These are phyloP conservation scores for Actenoides lindsayi DNA, from an alignment of 2,113 vertebrate species.

Conservation along the genomic window DNA sequence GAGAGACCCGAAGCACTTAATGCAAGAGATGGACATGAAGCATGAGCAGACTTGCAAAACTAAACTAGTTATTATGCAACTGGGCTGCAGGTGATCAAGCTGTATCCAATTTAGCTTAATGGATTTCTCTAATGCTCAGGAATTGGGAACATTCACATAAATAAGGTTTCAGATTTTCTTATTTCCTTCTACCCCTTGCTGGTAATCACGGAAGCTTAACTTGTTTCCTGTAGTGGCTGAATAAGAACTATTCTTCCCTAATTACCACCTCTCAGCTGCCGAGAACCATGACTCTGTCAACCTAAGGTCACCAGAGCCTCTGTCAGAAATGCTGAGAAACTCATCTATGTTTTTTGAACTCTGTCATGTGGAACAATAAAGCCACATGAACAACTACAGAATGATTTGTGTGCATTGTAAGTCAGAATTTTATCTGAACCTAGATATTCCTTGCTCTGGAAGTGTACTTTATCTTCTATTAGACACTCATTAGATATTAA, in stretches of 20 bases:
- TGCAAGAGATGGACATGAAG: background rate
- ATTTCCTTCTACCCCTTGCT: background rate
- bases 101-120: background rate
- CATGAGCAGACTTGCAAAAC: background rate
- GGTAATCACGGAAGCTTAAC: background rate
- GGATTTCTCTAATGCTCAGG: background rate
- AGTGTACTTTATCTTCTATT: background rate
- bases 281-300: background rate
- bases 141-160: background rate
- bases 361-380: background rate
- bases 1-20: background rate
- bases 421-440: background rate
- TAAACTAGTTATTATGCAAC: background rate
- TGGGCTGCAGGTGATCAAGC: background rate
- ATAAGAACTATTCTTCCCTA: background rate
- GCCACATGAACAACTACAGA: background rate
- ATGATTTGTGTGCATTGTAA: rapidly evolving
- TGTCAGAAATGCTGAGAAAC: background rate
- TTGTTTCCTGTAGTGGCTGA: background rate
- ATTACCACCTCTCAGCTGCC: background rate
- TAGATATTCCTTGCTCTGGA: background rate
- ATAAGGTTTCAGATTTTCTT: background rate
- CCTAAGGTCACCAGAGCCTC: background rate
- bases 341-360: background rate
- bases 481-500: background rate